Evolutionary conservation across 2,797 vertebrate genomes (phyloP).

Genomic region (Enteromius trimaculatus): DNA sequence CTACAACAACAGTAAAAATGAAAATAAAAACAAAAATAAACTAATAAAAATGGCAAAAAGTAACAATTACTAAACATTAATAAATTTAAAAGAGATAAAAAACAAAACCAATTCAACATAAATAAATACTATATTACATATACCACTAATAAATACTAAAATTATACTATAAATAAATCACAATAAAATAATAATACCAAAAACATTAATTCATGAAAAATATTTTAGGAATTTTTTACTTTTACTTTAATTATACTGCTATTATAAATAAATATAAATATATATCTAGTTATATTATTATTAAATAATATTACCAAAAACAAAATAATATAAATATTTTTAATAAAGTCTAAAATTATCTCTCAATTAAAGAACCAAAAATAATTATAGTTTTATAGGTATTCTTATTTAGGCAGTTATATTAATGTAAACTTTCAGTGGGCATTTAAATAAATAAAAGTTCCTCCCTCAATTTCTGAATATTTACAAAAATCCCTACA

Average conservation of each 20-base stretch:
- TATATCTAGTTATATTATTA: not conserved
- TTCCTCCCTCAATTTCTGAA: not conserved
- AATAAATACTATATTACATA: not conserved
- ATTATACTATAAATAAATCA: not conserved
- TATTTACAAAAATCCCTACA: not conserved
- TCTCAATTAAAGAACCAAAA: not conserved
- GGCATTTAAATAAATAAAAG: not conserved
- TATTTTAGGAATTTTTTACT: not conserved
- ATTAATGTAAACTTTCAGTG: not conserved
- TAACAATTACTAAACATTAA: too few relatives aligned
- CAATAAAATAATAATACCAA: too few relatives aligned
- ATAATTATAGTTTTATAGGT: constrained; percentile 1
- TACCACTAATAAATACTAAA: not conserved
- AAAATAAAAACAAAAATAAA: too few relatives aligned
- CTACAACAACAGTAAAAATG: not conserved
- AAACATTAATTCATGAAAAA: not conserved
- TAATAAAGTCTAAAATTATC: not conserved
- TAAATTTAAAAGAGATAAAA: too few relatives aligned
- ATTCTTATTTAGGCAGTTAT: not conserved
- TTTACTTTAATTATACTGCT: not conserved
- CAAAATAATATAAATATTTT: not conserved
- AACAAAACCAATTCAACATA: not conserved
- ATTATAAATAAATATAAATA: not conserved
- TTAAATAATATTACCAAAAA: too few relatives aligned
- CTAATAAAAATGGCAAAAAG: too few relatives aligned